Conservation (phyloP, 2,888 invertebrate genomes). For the Drosophila tanythrix region DNA sequence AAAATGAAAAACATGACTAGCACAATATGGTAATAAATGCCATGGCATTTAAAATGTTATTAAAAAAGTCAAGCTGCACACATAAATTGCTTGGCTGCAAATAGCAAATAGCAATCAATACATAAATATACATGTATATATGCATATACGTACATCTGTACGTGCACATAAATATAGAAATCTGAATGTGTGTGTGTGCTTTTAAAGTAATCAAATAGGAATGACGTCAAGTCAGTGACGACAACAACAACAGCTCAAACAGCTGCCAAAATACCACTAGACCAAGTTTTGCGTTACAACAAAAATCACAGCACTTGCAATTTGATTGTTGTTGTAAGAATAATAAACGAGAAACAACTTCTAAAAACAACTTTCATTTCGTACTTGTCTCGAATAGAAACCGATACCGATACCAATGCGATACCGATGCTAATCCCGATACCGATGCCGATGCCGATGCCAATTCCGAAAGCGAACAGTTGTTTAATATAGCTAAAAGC, state of each 20-base stretch:
- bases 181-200: slow-evolving; percentile 1
- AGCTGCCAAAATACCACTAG: slow-evolving; percentile 65
- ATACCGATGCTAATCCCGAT: slow-evolving; percentile 20
- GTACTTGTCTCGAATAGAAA: slow-evolving; percentile 54
- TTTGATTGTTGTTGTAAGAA: slow-evolving; percentile 64
- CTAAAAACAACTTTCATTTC: slow-evolving; percentile 78
- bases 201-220: slow-evolving; percentile 33
- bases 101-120: slow-evolving; percentile 51
- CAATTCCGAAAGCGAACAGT: slow-evolving; percentile 20
- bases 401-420: slow-evolving; percentile 17
- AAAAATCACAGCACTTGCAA: slow-evolving; percentile 63
- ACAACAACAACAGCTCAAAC: slow-evolving; percentile 30
- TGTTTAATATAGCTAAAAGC: slow-evolving; percentile 20
- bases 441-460: slow-evolving; percentile 22
- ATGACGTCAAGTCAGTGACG: slow-evolving; percentile 65
- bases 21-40: slow-evolving; percentile 78
- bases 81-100: slow-evolving; percentile 68
- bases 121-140: slow-evolving; percentile 32
- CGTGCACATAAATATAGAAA: slow-evolving; percentile 21
- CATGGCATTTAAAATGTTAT: slow-evolving; percentile 79
- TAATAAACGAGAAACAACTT: slow-evolving; percentile 75
- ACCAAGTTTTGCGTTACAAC: slow-evolving; percentile 59
- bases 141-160: neutral
- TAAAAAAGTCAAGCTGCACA: slow-evolving; percentile 69
- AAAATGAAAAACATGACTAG: slow-evolving; percentile 63